A percentile compares a stretch with the other conserved stretches of the same genome.
phyloP scores from a whole-genome alignment of 1,140 invertebrate species.

The Radopholus similis region DNA sequence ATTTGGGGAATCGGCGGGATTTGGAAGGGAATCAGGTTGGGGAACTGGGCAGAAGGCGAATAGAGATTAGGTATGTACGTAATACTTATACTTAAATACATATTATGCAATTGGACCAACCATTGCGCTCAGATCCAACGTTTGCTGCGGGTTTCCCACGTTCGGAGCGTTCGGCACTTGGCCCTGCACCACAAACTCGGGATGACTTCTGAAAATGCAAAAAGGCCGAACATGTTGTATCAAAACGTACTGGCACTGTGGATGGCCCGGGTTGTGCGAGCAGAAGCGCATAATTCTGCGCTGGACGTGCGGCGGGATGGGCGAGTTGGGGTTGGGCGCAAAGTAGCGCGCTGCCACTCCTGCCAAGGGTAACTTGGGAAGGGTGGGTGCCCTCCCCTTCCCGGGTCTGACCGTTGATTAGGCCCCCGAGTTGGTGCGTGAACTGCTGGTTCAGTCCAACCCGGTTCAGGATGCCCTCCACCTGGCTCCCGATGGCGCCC shows the following conservation, averaged over 20 bases:
- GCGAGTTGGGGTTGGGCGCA: conserved; percentile 2
- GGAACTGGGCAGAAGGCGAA: too few species aligned
- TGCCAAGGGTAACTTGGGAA: too few species aligned
- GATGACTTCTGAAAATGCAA: too few species aligned
- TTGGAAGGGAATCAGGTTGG: conserved; percentile 19
- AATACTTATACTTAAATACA: too few species aligned
- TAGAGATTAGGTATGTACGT: too few species aligned
- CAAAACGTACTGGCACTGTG: neutral
- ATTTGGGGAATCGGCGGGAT: conserved; percentile 25
- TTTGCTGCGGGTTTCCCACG: neutral
- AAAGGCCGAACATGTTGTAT: too few species aligned
- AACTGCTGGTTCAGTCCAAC: conserved; percentile 8
- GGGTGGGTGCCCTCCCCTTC: too few species aligned
- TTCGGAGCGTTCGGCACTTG: neutral
- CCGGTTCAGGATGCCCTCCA: conserved; percentile 5
- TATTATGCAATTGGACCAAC: too few species aligned
- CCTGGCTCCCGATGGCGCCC: neutral
- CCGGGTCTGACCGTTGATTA: conserved; percentile 11
- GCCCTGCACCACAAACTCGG: neutral
- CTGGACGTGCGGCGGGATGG: neutral
- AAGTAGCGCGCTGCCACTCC: too few species aligned
- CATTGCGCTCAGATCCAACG: too few species aligned
- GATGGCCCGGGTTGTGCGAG: neutral
- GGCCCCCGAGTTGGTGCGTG: conserved; percentile 2
- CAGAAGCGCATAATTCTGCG: conserved; percentile 1